Percentiles rank a stretch among this genome's conserved stretches.
phyloP scores from a whole-genome alignment of 2,113 vertebrate species.

The Microcebus murinus region DNA sequence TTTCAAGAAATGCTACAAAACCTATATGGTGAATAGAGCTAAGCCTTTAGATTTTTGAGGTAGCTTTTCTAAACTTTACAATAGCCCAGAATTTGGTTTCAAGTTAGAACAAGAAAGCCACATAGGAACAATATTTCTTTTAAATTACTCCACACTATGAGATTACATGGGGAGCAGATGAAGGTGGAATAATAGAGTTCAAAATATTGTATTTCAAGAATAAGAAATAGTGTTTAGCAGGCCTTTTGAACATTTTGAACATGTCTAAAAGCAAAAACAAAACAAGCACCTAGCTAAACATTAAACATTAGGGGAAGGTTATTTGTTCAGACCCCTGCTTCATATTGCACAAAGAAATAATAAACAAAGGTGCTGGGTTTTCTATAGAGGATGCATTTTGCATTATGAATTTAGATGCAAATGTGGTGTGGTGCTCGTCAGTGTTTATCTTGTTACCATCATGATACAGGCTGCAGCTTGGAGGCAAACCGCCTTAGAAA shows the following conservation, averaged over 20 bases:
- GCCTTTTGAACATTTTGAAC: conserved; percentile 68
- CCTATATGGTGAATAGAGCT: conserved; percentile 34
- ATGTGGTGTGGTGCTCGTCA: conserved; percentile 53
- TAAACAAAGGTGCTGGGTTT: conserved; percentile 62
- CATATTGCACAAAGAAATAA: conserved; percentile 76
- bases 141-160: conserved; percentile 73
- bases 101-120: conserved; percentile 69
- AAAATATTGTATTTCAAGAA: conserved; percentile 76
- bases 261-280: conserved; percentile 66
- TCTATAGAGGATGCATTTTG: conserved; percentile 49
- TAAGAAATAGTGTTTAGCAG: conserved; percentile 75
- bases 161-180: conserved; percentile 74
- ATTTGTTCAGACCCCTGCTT: conserved; percentile 62
- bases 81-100: conserved; percentile 68
- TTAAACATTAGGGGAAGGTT: conserved; percentile 76
- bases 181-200: conserved; percentile 76
- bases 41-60: conserved; percentile 64
- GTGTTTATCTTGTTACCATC: conserved; percentile 75
- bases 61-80: conserved; percentile 65
- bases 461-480: conserved; percentile 71
- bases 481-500: conserved; percentile 76
- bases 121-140: conserved; percentile 78
- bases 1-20: conserved; percentile 30
- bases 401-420: conserved; percentile 75
- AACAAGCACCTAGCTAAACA: conserved; percentile 77